Evolutionary conservation across 1,140 invertebrate genomes (phyloP).

Genomic region (Ruditapes philippinarum): DNA sequence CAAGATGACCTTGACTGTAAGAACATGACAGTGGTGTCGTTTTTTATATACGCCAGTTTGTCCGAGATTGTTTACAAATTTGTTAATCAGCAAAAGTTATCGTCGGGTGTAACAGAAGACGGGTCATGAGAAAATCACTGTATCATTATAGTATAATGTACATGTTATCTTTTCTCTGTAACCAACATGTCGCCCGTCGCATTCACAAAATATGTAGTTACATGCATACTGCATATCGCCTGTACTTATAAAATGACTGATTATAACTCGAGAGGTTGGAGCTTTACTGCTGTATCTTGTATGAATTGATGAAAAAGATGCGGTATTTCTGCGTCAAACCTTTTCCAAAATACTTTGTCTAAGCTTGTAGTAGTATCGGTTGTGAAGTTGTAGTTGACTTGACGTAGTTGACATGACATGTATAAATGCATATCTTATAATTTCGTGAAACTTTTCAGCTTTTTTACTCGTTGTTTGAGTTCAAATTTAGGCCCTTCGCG

Average conservation of each 20-base stretch:
- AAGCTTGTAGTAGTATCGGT: too few species aligned
- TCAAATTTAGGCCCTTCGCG: too few species aligned
- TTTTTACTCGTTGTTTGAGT: too few species aligned
- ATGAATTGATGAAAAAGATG: too few species aligned
- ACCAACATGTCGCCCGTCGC: not conserved
- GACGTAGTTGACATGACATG: too few species aligned
- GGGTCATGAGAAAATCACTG: conserved; percentile 27
- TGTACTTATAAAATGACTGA: not conserved
- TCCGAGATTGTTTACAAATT: conserved; percentile 28
- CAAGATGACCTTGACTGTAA: not conserved
- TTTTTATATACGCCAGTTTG: conserved; percentile 11
- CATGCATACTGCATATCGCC: not conserved
- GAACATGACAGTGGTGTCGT: not conserved
- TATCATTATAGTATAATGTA: conserved; percentile 17
- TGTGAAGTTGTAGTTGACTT: too few species aligned
- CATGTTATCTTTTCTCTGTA: not conserved
- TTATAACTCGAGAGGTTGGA: too few species aligned
- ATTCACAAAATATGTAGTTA: not conserved
- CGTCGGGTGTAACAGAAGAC: not conserved
- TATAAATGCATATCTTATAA: too few species aligned
- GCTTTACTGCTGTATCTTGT: too few species aligned
- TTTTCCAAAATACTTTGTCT: too few species aligned
- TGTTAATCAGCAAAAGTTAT: conserved; percentile 28
- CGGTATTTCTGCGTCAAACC: too few species aligned
- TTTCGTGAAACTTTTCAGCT: too few species aligned